Evolutionary conservation across 2,797 vertebrate genomes (phyloP), one percentile per base, ranked within the genome.

Genomic region (Sebastes itinus): DNA sequence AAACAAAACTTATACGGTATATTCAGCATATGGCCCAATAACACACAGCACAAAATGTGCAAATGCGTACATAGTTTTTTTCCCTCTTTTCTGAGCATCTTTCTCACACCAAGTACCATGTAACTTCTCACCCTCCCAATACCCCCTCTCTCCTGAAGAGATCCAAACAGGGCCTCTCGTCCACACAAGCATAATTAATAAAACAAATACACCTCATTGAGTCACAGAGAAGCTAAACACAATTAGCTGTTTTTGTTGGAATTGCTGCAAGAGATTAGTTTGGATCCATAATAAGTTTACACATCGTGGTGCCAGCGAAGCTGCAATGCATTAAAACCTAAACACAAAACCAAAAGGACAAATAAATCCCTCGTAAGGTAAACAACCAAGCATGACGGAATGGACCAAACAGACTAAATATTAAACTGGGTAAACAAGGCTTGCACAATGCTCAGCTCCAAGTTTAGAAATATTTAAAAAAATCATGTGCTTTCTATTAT

Each of bases 231-330:
- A 88, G 63, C 88, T 82, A 92, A 94, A 94, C 86, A 90, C 83
- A 93, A 94, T 94, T 93, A 92, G 70, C 63, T 84, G 83, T 83
- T 92, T 90, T 90, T 82, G 82, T 89, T 93, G 88, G 86, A 92
- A 88, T 89, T 87, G 85, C 66, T 78, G 84, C 77, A 68, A 55
- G 76, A 78, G 88, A 93, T 92, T 90, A 87, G 87, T 73, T 49
- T 66, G 84, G 88, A 83, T 75, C 46, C 80, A 83, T 82, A 85
- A 88, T 85, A 72, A 78, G 85, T 94, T 94, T 94, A 90, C 90
- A 86, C 89, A 89, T 86, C 64, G 69, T 90, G 87, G 87, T 92
- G 90, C 92, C 88, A 84, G 91, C 65, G 82, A 91, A 83, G 88
- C 84, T 87, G 85, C 77, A 76, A 78, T 83, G 87, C 82, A 94